Evolutionary conservation across 2,888 invertebrate species (phyloP).

Genomic region (Globia sparganii): DNA sequence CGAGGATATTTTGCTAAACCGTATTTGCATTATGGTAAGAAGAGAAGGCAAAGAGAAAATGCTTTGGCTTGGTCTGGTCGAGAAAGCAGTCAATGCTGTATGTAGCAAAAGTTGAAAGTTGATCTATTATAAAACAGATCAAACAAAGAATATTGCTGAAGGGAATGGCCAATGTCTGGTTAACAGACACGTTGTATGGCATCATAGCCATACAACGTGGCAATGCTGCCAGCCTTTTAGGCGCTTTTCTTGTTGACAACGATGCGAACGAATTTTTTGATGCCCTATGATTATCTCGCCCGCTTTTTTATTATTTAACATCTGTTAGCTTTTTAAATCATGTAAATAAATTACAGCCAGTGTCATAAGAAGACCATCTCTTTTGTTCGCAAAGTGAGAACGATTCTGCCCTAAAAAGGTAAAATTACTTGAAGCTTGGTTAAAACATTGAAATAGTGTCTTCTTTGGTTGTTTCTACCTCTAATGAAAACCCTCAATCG

Average conservation of each 20-base stretch:
- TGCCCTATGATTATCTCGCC: neutral
- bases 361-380: neutral
- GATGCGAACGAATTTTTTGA: neutral
- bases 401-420: neutral
- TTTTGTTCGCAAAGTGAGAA: neutral
- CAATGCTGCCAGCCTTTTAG: neutral
- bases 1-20: neutral
- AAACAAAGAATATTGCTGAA: neutral
- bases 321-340: too few relatives aligned
- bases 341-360: neutral
- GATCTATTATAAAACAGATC: neutral
- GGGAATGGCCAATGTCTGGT: neutral
- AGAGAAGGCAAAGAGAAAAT: neutral
- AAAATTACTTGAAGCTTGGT: neutral
- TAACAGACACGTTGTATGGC: neutral
- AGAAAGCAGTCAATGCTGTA: neutral
- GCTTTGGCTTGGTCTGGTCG: neutral
- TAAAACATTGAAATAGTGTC: neutral
- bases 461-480: neutral
- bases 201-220: neutral
- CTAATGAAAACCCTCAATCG: slow-evolving; percentile 11
- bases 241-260: neutral
- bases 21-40: slow-evolving; percentile 1
- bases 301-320: neutral
- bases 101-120: neutral